Evolutionary conservation across 2,797 vertebrate species (phyloP).

Genomic region (Threskiornis aethiopicus): DNA sequence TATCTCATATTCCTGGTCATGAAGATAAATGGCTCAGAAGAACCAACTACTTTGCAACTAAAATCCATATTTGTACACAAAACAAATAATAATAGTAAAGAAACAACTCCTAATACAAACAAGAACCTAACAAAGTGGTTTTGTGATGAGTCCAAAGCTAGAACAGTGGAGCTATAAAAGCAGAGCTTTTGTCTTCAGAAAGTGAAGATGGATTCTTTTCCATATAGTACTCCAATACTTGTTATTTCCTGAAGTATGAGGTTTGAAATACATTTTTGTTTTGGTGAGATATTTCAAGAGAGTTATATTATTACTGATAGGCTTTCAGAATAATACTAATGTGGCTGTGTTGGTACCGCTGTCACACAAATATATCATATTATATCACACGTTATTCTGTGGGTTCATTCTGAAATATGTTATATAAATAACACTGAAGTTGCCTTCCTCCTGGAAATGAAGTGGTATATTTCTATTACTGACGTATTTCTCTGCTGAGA

Average conservation of each 20-base stretch:
- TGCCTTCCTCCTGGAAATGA: constrained; percentile 9
- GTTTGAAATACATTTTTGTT: constrained; percentile 13
- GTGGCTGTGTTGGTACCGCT: background rate
- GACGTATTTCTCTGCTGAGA: background rate
- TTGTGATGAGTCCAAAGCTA: background rate
- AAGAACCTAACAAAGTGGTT: background rate
- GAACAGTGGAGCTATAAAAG: background rate
- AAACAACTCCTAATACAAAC: background rate
- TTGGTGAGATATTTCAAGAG: constrained; percentile 15
- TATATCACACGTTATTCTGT: background rate
- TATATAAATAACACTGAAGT: constrained; percentile 7
- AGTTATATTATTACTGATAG: background rate
- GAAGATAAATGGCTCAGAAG: constrained; percentile 29
- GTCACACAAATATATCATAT: background rate
- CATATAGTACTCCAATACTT: background rate
- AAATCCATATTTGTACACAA: background rate
- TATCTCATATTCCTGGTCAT: background rate
- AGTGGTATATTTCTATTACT: background rate
- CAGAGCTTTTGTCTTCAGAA: background rate
- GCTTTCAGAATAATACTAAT: constrained; percentile 2
- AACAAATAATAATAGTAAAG: background rate
- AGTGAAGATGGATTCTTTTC: background rate
- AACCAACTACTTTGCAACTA: background rate
- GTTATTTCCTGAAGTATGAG: background rate
- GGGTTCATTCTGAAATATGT: constrained; percentile 14